Conservation (phyloP, 2,888 invertebrate genomes). For the Cancer borealis region DNA sequence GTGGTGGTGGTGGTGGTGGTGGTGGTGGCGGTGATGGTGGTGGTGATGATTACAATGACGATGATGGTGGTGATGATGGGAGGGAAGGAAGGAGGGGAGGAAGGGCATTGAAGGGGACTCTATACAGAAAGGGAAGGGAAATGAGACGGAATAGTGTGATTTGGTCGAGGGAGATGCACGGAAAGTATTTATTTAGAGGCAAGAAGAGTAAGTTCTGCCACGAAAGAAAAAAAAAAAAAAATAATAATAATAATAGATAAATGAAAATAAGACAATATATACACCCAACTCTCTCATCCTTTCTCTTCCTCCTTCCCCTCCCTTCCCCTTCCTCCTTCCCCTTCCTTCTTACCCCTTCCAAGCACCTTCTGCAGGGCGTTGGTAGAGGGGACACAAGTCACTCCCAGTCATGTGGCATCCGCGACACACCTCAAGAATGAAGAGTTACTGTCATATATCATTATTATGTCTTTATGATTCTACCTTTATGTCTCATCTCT, state of each 20-base stretch:
- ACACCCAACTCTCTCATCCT: not conserved
- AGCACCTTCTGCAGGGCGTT: no score
- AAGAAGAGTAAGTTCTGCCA: not conserved
- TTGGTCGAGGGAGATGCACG: not conserved
- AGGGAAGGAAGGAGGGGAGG: not conserved
- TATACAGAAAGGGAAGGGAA: not conserved
- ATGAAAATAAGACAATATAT: not conserved
- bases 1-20: not conserved
- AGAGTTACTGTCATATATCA: not conserved
- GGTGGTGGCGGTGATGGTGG: not conserved
- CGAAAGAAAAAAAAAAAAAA: no score
- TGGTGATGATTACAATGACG: no score
- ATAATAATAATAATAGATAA: not conserved
- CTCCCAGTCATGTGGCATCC: not conserved
- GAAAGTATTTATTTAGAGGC: not conserved
- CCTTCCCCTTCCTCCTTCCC: not conserved
- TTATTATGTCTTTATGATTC: not conserved
- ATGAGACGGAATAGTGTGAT: slow-evolving; percentile 1
- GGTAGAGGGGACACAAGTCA: not conserved
- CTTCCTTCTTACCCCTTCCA: no score
- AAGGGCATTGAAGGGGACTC: not conserved
- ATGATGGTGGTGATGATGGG: not conserved
- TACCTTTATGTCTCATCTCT: not conserved
- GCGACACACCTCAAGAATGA: slow-evolving; percentile 10
- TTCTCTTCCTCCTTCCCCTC: not conserved